A percentile compares a stretch with the other conserved stretches of the same genome.
phyloP scores from a whole-genome alignment of 2,888 invertebrate genomes.

The Torymus tubicola region DNA sequence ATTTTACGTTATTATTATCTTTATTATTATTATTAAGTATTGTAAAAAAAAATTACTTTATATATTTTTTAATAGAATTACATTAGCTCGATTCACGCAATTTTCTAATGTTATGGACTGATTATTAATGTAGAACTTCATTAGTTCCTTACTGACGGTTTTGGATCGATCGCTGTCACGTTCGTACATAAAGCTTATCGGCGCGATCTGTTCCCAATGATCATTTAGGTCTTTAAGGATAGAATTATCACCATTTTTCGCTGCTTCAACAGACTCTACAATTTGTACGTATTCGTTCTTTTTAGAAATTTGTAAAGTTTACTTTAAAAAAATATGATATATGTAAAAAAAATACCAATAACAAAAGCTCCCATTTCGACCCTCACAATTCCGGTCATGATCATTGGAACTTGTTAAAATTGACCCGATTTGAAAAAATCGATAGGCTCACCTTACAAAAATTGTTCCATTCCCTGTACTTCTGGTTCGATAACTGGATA shows the following conservation, averaged over 20 bases:
- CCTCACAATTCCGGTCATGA: no score
- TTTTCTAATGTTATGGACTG: slow-evolving; percentile 73
- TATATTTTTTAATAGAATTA: slow-evolving; percentile 69
- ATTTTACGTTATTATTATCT: no score
- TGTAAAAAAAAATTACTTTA: slow-evolving; percentile 65
- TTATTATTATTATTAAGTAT: no score
- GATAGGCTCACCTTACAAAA: no score
- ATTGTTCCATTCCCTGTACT: slow-evolving; percentile 71
- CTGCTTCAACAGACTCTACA: slow-evolving; percentile 2
- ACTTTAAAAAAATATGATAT: no score
- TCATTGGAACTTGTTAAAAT: no score
- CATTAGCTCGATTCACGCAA: slow-evolving; percentile 56
- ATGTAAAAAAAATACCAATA: no score
- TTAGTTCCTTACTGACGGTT: slow-evolving; percentile 77
- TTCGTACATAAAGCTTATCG: slow-evolving; percentile 81
- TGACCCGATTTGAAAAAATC: no score
- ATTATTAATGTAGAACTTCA: slow-evolving; percentile 77
- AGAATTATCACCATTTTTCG: slow-evolving; percentile 66
- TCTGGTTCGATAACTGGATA: slow-evolving; percentile 64
- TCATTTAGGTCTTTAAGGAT: slow-evolving; percentile 77
- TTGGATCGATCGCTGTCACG: slow-evolving; percentile 77
- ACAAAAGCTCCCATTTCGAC: no score
- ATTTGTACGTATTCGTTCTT: no score
- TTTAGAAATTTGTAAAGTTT: no score
- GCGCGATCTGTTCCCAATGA: slow-evolving; percentile 81